phyloP scores from a whole-genome alignment of 2,797 vertebrate genomes.

The Heliangelus exortis region DNA sequence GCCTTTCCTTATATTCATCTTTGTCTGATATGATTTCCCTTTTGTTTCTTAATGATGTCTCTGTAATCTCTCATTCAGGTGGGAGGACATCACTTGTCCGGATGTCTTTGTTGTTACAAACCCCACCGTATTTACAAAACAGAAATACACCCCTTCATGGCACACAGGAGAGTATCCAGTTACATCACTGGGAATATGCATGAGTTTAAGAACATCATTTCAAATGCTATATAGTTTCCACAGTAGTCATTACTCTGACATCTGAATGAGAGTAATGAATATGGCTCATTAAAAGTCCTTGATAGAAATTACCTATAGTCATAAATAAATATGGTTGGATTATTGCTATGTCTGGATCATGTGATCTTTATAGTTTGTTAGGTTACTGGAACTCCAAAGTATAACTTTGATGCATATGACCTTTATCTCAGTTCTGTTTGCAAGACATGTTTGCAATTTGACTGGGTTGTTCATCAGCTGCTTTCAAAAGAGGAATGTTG shows the following conservation, averaged over 20 bases:
- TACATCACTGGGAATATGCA: neutral
- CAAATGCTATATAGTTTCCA: neutral
- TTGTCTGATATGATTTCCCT: neutral
- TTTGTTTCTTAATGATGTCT: neutral
- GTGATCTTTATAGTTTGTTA: neutral
- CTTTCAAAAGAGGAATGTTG: neutral
- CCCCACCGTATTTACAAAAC: neutral
- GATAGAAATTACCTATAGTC: neutral
- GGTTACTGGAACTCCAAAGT: neutral
- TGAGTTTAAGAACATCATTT: neutral
- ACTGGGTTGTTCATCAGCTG: neutral
- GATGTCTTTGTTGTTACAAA: neutral
- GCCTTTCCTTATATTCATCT: neutral
- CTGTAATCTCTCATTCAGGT: neutral
- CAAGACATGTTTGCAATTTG: neutral
- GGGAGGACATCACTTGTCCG: neutral
- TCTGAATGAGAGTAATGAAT: neutral
- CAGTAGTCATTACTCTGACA: neutral
- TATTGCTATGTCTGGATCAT: neutral
- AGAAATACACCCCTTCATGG: neutral
- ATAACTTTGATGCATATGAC: neutral
- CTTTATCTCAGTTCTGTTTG: accelerated
- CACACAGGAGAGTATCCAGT: neutral
- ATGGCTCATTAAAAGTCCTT: neutral
- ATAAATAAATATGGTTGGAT: neutral